Percentiles rank a stretch among this genome's conserved stretches.
phyloP scores from a whole-genome alignment of 2,113 vertebrate genomes.

The Anhinga anhinga region DNA sequence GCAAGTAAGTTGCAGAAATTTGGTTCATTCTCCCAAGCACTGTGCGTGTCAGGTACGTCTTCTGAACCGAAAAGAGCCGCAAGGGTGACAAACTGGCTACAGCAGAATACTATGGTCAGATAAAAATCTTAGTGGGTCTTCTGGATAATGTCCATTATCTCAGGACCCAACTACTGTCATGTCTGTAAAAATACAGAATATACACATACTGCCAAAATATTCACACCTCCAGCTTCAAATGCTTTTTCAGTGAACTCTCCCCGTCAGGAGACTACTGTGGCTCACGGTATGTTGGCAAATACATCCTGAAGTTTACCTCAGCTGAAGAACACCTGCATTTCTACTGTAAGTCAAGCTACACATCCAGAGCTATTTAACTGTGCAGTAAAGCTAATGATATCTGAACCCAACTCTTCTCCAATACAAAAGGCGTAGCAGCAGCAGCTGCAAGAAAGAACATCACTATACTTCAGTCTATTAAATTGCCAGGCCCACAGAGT shows the following conservation, averaged over 20 bases:
- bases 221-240: neutral
- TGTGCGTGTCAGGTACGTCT: neutral
- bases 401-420: constrained; percentile 27
- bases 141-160: neutral
- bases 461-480: constrained; percentile 76
- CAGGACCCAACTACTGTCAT: neutral
- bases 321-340: neutral
- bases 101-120: neutral
- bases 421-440: constrained; percentile 75
- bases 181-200: neutral
- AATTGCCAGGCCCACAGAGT: constrained; percentile 68
- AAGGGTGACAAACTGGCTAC: neutral
- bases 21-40: neutral
- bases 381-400: constrained; percentile 33
- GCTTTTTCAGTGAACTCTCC: neutral
- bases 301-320: neutral
- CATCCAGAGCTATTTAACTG: neutral
- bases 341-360: neutral
- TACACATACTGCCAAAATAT: neutral
- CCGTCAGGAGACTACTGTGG: neutral
- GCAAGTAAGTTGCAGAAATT: neutral
- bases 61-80: neutral
- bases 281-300: neutral
- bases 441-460: constrained; percentile 88
- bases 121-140: neutral